phyloP scores from a whole-genome alignment of 1,140 invertebrate genomes.

The Euwallacea fornicatus region DNA sequence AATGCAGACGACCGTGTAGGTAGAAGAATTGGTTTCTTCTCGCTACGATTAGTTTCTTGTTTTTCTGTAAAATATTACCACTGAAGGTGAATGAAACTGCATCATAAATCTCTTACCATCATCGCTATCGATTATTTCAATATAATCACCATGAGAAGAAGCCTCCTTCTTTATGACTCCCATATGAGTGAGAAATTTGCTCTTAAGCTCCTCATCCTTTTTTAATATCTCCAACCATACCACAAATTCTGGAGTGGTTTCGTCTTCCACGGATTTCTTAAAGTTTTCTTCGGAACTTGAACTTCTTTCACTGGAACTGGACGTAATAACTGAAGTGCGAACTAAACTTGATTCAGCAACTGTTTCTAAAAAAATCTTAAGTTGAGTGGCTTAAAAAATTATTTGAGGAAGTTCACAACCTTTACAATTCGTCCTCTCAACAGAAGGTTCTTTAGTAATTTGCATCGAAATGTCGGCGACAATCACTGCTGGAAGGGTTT shows the following conservation, averaged over 20 bases:
- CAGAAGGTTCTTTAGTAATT: slow-evolving; percentile 28
- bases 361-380: background rate
- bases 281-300: background rate
- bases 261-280: slow-evolving; percentile 9
- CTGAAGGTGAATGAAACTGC: background rate
- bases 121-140: slow-evolving; percentile 35
- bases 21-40: background rate
- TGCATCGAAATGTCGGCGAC: slow-evolving; percentile 31
- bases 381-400: no score
- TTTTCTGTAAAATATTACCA: background rate
- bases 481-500: slow-evolving; percentile 26
- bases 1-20: background rate
- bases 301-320: slow-evolving; percentile 2
- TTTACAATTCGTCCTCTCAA: no score
- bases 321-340: slow-evolving; percentile 1
- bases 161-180: slow-evolving; percentile 20
- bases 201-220: slow-evolving; percentile 18
- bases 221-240: slow-evolving; percentile 27
- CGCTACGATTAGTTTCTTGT: background rate
- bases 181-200: slow-evolving; percentile 29
- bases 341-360: background rate
- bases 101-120: slow-evolving; percentile 13
- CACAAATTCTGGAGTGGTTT: slow-evolving; percentile 20
- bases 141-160: background rate
- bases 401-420: no score